phyloP scores from a whole-genome alignment of 2,888 invertebrate species.

The Dicycla oo region DNA sequence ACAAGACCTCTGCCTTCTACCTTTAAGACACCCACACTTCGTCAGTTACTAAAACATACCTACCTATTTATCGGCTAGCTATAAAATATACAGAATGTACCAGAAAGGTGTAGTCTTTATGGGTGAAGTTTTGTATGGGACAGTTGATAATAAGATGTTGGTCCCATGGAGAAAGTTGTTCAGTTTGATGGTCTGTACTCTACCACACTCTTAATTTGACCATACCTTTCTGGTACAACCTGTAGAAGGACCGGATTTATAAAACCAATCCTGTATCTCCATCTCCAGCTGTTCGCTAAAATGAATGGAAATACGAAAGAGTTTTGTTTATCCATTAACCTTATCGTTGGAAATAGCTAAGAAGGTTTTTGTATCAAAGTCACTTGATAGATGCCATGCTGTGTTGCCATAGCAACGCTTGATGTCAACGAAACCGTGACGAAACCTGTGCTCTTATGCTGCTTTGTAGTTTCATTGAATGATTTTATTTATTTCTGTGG shows the following conservation, averaged over 20 bases:
- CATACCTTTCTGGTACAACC: too few species aligned
- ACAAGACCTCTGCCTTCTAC: background rate
- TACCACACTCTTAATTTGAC: too few species aligned
- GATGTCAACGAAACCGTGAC: conserved; percentile 65
- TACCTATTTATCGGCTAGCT: background rate
- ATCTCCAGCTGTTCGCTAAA: conserved; percentile 1
- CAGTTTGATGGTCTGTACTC: too few species aligned
- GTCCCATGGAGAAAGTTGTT: too few species aligned
- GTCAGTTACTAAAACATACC: background rate
- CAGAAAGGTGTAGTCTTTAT: too few species aligned
- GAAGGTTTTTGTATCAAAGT: conserved; percentile 2
- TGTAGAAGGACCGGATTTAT: background rate
- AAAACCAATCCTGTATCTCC: background rate
- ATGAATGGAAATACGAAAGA: background rate
- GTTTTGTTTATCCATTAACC: background rate
- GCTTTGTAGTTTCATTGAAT: conserved; percentile 12
- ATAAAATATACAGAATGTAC: background rate
- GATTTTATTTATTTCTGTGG: conserved; percentile 3
- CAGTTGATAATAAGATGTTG: too few species aligned
- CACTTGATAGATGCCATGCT: conserved; percentile 64
- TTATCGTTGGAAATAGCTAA: conserved; percentile 11
- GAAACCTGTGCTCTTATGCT: conserved; percentile 33
- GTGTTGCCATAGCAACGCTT: conserved; percentile 70
- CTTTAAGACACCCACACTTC: background rate
- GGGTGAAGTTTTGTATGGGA: too few species aligned